These are phyloP conservation scores for Pseudopleuronectes americanus DNA, from an alignment of 2,797 vertebrate species.

Conservation along the genomic window DNA sequence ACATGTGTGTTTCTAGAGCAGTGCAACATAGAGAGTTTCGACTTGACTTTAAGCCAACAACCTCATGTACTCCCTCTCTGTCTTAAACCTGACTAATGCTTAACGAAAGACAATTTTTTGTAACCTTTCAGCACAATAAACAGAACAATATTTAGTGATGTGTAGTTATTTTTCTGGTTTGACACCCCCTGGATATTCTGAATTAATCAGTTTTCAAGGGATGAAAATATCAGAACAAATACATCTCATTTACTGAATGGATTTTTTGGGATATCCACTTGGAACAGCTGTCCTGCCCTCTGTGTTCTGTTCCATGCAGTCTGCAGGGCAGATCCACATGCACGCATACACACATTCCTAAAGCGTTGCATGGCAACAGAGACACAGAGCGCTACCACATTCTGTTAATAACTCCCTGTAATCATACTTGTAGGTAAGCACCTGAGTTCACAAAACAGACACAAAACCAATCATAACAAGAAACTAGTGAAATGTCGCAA, in stretches of 20 bases:
- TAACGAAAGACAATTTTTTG: not conserved
- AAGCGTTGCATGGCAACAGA: constrained; percentile 81
- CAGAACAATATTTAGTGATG: not conserved
- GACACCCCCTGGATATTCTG: not conserved
- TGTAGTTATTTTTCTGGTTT: not conserved
- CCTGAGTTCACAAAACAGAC: not conserved
- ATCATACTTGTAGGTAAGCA: constrained; percentile 35
- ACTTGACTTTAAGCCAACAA: constrained; percentile 25
- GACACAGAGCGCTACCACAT: constrained; percentile 63
- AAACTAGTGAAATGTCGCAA: constrained; percentile 44
- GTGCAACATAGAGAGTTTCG: constrained; percentile 18
- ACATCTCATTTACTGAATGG: constrained; percentile 8
- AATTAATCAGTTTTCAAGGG: constrained; percentile 13
- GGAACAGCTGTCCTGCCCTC: constrained; percentile 71
- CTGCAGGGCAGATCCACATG: constrained; percentile 48
- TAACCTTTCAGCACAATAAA: not conserved
- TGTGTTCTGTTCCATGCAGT: constrained; percentile 71
- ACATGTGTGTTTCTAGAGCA: constrained; percentile 3
- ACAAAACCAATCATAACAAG: constrained; percentile 7
- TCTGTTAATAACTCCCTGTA: constrained; percentile 47
- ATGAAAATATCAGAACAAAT: constrained; percentile 33
- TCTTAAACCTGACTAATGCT: constrained; percentile 20
- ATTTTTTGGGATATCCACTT: constrained; percentile 41
- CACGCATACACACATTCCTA: constrained; percentile 34
- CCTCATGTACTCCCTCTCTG: constrained; percentile 5